Evolutionary conservation across 2,113 vertebrate genomes (phyloP).

Genomic region (Microcebus lehilahytsara): DNA sequence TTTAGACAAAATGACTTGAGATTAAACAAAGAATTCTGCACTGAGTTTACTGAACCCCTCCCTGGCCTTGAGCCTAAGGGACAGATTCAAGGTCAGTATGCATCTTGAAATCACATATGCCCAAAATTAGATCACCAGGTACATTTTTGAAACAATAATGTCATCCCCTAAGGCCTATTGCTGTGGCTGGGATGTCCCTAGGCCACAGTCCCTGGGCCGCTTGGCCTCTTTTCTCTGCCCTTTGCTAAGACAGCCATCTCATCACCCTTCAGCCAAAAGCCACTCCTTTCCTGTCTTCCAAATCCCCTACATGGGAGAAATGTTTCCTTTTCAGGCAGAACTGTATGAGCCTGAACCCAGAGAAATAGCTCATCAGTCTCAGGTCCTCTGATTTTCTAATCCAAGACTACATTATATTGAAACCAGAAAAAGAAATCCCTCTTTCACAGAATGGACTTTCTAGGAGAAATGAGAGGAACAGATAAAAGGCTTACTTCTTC

Average conservation of each 20-base stretch:
- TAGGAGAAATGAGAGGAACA: background rate
- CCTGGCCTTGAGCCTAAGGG: background rate
- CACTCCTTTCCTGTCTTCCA: background rate
- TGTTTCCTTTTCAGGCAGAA: background rate
- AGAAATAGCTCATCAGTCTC: background rate
- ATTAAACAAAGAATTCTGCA: background rate
- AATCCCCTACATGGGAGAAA: background rate
- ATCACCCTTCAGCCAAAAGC: background rate
- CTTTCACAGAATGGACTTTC: background rate
- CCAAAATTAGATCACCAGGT: background rate
- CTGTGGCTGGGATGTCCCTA: background rate
- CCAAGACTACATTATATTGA: background rate
- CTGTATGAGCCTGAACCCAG: background rate
- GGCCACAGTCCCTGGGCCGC: background rate
- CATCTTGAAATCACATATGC: background rate
- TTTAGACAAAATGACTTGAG: background rate
- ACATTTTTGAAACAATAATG: background rate
- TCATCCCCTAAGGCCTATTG: background rate
- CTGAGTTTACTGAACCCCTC: background rate
- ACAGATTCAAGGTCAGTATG: background rate
- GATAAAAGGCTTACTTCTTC: background rate
- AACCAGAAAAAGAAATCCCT: background rate
- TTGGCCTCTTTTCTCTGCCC: background rate
- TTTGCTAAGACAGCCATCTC: background rate
- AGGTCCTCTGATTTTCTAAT: slow-evolving; percentile 3